Percentiles rank a stretch among this genome's conserved stretches.
Conservation (phyloP, 2,113 vertebrate genomes). For the Limnothrissa miodon region DNA sequence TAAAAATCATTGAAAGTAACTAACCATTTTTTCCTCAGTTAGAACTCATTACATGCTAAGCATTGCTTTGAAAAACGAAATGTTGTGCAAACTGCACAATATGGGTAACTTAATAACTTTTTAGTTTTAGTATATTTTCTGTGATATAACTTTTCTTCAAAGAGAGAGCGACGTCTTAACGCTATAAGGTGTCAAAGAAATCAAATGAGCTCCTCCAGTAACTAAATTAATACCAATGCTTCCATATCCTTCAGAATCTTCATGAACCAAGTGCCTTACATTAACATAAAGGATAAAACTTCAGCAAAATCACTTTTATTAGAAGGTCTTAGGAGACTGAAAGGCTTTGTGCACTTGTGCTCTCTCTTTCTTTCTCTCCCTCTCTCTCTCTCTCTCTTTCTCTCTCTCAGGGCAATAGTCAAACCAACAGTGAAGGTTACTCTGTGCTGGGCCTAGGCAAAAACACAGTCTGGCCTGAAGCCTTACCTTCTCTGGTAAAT, state of each 20-base stretch:
- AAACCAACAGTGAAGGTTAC: slow-evolving; percentile 34
- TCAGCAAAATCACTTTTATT: neutral
- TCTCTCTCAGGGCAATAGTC: slow-evolving; percentile 55
- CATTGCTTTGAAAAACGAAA: neutral
- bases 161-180: neutral
- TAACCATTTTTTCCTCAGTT: neutral
- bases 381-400: neutral
- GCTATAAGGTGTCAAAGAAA: neutral
- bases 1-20: neutral
- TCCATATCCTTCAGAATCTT: too few species aligned
- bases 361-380: neutral
- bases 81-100: too few species aligned
- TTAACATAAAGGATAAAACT: neutral
- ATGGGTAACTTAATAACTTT: neutral
- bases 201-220: neutral
- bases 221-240: neutral
- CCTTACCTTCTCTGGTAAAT: slow-evolving; percentile 67
- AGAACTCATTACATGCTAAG: neutral
- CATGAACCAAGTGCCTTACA: too few species aligned
- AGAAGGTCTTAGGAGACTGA: neutral
- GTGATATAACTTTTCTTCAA: neutral
- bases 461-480: slow-evolving; percentile 65
- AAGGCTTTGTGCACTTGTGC: neutral
- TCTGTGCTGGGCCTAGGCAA: slow-evolving; percentile 57
- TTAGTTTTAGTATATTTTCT: neutral